Base-by-base conservation (phyloP, 1,140 invertebrate genomes). In the Mizuhopecten yessoensis region DNA sequence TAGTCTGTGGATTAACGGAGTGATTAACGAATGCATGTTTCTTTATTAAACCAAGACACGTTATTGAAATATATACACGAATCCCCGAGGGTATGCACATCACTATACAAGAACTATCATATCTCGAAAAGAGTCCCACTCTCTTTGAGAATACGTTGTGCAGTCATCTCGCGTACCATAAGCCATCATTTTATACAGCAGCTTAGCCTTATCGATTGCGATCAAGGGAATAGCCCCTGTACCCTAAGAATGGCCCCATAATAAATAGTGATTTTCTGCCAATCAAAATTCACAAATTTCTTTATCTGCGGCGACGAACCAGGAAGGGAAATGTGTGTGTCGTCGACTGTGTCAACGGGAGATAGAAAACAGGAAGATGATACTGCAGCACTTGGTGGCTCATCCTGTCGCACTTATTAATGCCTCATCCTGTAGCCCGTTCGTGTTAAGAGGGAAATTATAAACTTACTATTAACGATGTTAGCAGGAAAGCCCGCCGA, bases 231-330 rank as follows among this genome's bases (percentile, higher is more conserved):
- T 45, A 45, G 42, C 57, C 57, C 57, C 57, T 75, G 23, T 75
- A 29, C 57, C 57, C 57, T 75, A n/a, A 75, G 11, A 75, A 75
- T 9, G 57, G 57, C 57, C 57, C 57, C 57, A 29, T 75, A 1
- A 75, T 75, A 75, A 75, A 75, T n/a, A 75, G 23, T 75, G 57
- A 75, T 29, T 75, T 75, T 75, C 57, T 75, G 57, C 57, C 57
- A 75, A 75, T 75, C 57, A 75, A 75, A 75, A 75, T 75, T 75
- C 57, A 29, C 57, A 75, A 75, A 75, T 75, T 75, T 29, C n/a
- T 75, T 75, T n/a, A 75, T 75, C 23, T 75, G 57, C 57, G 57
- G 57, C 57, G 57, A 75, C 57, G 57, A 75, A 75, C 15, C 57
- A 75, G 57, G 57, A 75, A 75, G 57, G 57, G 9, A 75, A n/a